Conservation (phyloP, 1,140 invertebrate species). For the Lineus longissimus region DNA sequence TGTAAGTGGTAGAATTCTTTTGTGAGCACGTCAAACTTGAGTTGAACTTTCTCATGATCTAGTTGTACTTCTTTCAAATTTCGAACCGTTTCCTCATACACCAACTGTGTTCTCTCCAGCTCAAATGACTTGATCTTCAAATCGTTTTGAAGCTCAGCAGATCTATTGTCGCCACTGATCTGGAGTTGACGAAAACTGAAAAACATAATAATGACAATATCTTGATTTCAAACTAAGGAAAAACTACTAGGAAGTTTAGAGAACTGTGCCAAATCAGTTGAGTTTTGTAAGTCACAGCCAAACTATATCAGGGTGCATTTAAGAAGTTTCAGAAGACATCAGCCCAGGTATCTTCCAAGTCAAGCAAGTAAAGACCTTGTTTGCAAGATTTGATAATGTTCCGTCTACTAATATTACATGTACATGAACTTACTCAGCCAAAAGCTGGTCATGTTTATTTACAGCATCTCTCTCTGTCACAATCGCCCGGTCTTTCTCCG, state of each 20-base stretch:
- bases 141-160: constrained; percentile 46
- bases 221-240: neutral
- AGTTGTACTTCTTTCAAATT: constrained; percentile 46
- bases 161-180: constrained; percentile 36
- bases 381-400: too few relatives aligned
- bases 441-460: constrained; percentile 49
- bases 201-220: neutral
- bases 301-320: too few relatives aligned
- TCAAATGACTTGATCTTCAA: constrained; percentile 53
- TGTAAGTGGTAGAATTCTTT: constrained; percentile 52
- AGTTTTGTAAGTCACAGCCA: too few relatives aligned
- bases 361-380: too few relatives aligned
- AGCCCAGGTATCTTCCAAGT: too few relatives aligned
- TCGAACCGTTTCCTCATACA: constrained; percentile 48
- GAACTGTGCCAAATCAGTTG: too few relatives aligned
- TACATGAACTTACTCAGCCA: constrained; percentile 43
- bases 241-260: too few relatives aligned
- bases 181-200: constrained; percentile 43
- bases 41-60: constrained; percentile 51
- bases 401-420: too few relatives aligned
- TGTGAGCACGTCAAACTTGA: constrained; percentile 41
- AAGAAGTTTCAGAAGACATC: too few relatives aligned
- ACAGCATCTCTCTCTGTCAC: constrained; percentile 35
- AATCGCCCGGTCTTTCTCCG: constrained; percentile 42
- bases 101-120: constrained; percentile 42